Evolutionary conservation across 2,797 vertebrate species (phyloP).

Genomic region (Molothrus aeneus): DNA sequence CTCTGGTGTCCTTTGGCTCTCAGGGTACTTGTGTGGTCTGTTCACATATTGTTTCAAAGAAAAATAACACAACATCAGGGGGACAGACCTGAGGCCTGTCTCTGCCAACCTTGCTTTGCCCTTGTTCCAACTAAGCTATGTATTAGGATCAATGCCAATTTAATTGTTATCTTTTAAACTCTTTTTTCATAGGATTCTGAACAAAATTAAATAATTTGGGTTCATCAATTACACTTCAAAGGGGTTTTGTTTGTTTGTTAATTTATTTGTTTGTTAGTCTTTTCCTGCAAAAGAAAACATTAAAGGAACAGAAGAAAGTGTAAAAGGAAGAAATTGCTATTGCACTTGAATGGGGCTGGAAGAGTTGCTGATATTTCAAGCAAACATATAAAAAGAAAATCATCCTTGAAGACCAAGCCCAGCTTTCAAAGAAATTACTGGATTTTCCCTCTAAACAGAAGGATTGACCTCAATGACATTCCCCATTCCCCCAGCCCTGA

Average conservation of each 20-base stretch:
- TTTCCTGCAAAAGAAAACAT: neutral
- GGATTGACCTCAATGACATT: neutral
- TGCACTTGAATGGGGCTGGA: neutral
- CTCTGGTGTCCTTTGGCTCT: neutral
- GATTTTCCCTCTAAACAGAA: neutral
- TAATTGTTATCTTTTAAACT: neutral
- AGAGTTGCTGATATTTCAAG: neutral
- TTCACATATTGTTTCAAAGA: neutral
- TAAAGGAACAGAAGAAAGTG: neutral
- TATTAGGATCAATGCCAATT: neutral
- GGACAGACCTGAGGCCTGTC: neutral
- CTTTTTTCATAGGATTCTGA: neutral
- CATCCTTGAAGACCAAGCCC: neutral
- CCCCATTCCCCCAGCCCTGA: neutral
- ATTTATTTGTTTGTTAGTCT: neutral
- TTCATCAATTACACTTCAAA: neutral
- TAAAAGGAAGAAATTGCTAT: neutral
- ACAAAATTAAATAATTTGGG: neutral
- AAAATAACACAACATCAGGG: neutral
- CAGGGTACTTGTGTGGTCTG: neutral
- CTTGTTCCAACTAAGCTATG: neutral
- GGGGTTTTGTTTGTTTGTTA: neutral
- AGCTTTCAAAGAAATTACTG: neutral
- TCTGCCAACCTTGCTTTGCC: neutral
- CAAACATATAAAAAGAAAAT: neutral